Base-by-base conservation (phyloP, 2,797 vertebrate species). In the Podarcis siculus region DNA sequence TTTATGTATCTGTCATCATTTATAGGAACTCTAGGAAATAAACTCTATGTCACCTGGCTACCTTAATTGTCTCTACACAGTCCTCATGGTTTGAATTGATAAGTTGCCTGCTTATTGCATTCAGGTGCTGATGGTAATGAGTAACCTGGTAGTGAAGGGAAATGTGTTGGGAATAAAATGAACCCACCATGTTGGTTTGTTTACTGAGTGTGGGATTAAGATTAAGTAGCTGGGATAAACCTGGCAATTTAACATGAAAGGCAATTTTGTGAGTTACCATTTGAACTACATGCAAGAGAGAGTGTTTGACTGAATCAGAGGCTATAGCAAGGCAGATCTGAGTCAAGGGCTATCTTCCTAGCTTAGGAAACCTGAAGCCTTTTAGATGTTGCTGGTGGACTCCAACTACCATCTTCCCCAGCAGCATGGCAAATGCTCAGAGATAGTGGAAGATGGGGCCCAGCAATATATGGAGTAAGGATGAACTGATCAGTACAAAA, bases 41-140 rank as follows among this genome's bases (percentile, higher is more conserved):
- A 71, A 79, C 69, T 77, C 39, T 42, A 30, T 21, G 39, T 76
- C 19, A 85, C 86, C 90, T 79, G 79, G 75, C 87, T 85, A 37
- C 58, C n/a, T 81, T 89, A 89, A 90, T 86, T 73, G 88, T 25
- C 5, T 39, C 83, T 79, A 80, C 23, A 64, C 17, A 91, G 73
- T 89, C 89, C 87, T 58, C 64, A 72, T 86, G 71, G 42, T 15
- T 73, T 89, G 58, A 71, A 90, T 90, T 88, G 85, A 91, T 88
- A 71, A 77, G 45, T 85, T 79, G 7, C 27, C 80, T 90, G 30
- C 66, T 93, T 91, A 39, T 85, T 87, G 27, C 90, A 72, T 82
- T 89, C 87, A 92, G 88, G 82, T 92, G 82, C 82, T 90, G 67
- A 45, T 79, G 75, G 72, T 92, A 90, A 93, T 87, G 89, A 79